phyloP scores from a whole-genome alignment of 1,140 invertebrate genomes.

The Neodiprion lecontei region DNA sequence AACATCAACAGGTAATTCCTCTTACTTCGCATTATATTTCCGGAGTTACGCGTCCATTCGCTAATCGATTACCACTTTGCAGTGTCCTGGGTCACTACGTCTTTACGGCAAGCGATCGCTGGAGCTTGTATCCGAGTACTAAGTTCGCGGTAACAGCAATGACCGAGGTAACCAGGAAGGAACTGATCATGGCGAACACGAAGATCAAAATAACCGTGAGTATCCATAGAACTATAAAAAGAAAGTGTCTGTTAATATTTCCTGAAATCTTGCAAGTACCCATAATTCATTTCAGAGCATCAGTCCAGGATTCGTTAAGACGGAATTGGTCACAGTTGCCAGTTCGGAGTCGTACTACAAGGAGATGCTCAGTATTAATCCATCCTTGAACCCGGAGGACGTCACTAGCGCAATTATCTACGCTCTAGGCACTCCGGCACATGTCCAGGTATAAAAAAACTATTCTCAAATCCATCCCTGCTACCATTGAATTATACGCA shows the following conservation, averaged over 20 bases:
- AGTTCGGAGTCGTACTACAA: slow-evolving; percentile 35
- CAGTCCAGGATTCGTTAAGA: neutral
- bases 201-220: slow-evolving; percentile 74
- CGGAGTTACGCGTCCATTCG: neutral
- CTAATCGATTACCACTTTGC: slow-evolving; percentile 17
- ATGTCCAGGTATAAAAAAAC: slow-evolving; percentile 66
- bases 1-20: slow-evolving; percentile 58
- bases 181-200: slow-evolving; percentile 65
- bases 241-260: too few relatives aligned
- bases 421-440: slow-evolving; percentile 64
- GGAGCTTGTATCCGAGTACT: slow-evolving; percentile 67
- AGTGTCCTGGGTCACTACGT: slow-evolving; percentile 48
- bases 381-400: slow-evolving; percentile 57
- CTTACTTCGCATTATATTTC: too few relatives aligned
- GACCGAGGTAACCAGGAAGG: slow-evolving; percentile 68
- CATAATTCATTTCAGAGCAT: slow-evolving; percentile 48
- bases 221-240: too few relatives aligned
- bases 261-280: too few relatives aligned
- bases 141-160: slow-evolving; percentile 76
- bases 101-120: slow-evolving; percentile 29
- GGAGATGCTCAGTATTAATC: slow-evolving; percentile 34
- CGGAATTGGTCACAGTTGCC: slow-evolving; percentile 14
- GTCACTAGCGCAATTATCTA: slow-evolving; percentile 68
- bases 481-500: too few relatives aligned
- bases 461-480: too few relatives aligned